Conservation (phyloP, 2,113 vertebrate genomes). For the Aspiorhynchus laticeps region DNA sequence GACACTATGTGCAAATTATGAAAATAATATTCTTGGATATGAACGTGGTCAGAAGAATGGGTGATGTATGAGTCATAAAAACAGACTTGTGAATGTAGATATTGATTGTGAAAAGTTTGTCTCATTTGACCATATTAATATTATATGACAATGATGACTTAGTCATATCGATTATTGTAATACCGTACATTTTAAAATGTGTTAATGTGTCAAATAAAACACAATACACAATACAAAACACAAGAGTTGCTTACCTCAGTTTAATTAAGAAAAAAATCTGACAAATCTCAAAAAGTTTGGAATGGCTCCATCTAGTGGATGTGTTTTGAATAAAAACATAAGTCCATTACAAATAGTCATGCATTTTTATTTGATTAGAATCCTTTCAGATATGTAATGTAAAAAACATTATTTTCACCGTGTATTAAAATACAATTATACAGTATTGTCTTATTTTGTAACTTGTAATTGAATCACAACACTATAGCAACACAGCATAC, state of each 20-base stretch:
- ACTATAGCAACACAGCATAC: too few species aligned
- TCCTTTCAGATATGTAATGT: background rate
- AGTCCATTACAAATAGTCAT: background rate
- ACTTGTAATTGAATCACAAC: too few species aligned
- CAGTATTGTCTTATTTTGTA: too few species aligned
- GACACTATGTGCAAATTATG: background rate
- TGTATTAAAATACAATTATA: background rate
- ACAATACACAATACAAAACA: background rate
- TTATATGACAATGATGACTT: background rate
- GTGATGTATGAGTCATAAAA: background rate
- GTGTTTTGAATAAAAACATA: background rate
- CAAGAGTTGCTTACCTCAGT: background rate
- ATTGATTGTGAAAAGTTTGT: conserved; percentile 10
- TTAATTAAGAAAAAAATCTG: background rate
- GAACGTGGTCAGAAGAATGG: background rate
- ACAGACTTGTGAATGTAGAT: conserved; percentile 4
- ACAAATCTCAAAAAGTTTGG: background rate
- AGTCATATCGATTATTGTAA: background rate
- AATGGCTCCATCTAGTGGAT: conserved; percentile 52
- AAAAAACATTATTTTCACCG: background rate
- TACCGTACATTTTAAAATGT: background rate
- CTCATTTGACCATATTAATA: background rate
- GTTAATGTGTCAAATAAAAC: background rate
- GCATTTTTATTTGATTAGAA: background rate
- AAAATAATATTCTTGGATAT: conserved; percentile 3